phyloP scores from a whole-genome alignment of 2,797 vertebrate genomes.

The Limosa lapponica region DNA sequence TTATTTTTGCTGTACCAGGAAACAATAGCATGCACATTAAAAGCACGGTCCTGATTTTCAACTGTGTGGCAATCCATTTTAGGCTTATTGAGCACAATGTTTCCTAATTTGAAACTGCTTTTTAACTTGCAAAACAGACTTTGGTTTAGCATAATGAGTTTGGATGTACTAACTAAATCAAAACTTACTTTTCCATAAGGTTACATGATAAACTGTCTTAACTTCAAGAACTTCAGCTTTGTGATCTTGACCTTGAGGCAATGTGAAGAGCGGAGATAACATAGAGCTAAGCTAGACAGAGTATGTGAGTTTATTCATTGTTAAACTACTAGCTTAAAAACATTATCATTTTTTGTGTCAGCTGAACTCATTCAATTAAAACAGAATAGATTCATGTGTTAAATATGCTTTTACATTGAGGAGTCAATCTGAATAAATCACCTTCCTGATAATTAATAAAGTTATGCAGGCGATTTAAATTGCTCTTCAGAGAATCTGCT shows the following conservation, averaged over 20 bases:
- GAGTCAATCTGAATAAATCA: background rate
- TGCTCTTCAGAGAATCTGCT: background rate
- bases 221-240: background rate
- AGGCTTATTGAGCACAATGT: background rate
- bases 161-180: background rate
- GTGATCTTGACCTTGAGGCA: background rate
- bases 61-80: background rate
- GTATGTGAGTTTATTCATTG: background rate
- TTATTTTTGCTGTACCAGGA: background rate
- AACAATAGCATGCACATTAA: background rate
- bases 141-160: background rate
- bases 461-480: background rate
- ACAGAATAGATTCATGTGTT: background rate
- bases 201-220: background rate
- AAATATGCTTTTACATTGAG: background rate
- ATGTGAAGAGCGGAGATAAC: background rate
- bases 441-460: conserved; percentile 4
- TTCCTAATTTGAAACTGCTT: background rate
- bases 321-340: background rate
- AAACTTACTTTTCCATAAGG: background rate
- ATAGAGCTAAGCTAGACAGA: background rate
- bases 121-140: background rate
- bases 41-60: background rate
- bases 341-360: background rate
- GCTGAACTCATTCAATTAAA: background rate